A percentile compares a stretch with the other conserved stretches of the same genome.
These are phyloP conservation scores for Lathronympha strigana DNA, from an alignment of 2,888 invertebrate genomes.

Conservation along the genomic window DNA sequence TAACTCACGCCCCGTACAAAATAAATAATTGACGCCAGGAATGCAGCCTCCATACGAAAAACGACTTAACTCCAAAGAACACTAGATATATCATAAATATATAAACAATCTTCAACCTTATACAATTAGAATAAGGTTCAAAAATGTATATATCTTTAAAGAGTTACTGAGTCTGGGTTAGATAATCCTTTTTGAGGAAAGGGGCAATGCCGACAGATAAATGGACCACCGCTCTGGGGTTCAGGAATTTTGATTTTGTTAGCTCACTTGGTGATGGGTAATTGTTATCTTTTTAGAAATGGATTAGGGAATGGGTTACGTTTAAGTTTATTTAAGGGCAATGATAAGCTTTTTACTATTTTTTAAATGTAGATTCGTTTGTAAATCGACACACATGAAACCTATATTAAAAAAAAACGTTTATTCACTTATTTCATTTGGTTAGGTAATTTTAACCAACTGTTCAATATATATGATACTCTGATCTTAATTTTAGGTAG, in stretches of 20 bases:
- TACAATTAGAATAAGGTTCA: not conserved
- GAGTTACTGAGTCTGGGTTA: not conserved
- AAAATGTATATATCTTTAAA: not conserved
- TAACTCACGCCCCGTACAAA: constrained; percentile 80
- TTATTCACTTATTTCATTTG: too few species aligned
- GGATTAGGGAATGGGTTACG: constrained; percentile 14
- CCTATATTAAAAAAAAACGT: too few species aligned
- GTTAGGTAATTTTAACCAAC: too few species aligned
- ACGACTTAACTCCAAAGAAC: not conserved
- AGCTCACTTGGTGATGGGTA: constrained; percentile 33
- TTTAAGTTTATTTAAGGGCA: constrained; percentile 14
- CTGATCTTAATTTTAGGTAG: too few species aligned
- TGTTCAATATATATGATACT: too few species aligned
- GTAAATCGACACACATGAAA: too few species aligned
- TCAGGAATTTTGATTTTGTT: constrained; percentile 41
- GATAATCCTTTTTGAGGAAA: constrained; percentile 7
- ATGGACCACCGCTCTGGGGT: constrained; percentile 41
- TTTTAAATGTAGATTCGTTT: too few species aligned
- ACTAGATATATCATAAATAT: not conserved
- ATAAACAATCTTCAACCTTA: not conserved
- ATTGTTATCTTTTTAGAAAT: constrained; percentile 33
- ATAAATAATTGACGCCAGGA: constrained; percentile 77
- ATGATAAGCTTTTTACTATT: not conserved
- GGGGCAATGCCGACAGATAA: constrained; percentile 32
- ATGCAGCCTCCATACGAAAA: constrained; percentile 53